Evolutionary conservation across 2,113 vertebrate genomes (phyloP).

Genomic region (Hypomesus transpacificus): DNA sequence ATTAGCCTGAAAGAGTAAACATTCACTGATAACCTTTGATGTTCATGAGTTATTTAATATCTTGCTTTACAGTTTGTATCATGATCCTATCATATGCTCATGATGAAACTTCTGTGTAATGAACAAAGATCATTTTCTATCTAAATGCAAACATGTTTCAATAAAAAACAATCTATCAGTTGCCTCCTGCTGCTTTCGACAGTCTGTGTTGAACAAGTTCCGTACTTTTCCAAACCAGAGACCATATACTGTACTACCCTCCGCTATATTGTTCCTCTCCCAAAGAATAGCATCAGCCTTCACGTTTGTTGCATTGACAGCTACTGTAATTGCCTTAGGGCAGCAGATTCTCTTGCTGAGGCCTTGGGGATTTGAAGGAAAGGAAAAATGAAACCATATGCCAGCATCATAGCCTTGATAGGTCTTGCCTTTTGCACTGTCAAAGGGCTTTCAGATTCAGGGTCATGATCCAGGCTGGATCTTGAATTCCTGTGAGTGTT

Average conservation of each 20-base stretch:
- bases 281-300: constrained; percentile 42
- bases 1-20: constrained; percentile 24
- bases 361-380: constrained; percentile 22
- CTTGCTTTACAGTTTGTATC: constrained; percentile 13
- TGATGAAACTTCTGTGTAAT: too few relatives aligned
- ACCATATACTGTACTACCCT: constrained; percentile 6
- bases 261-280: constrained; percentile 11
- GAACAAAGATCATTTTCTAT: too few relatives aligned
- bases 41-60: constrained; percentile 22
- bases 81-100: not conserved
- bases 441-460: constrained; percentile 36
- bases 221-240: constrained; percentile 4
- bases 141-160: too few relatives aligned
- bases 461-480: constrained; percentile 30
- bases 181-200: not conserved
- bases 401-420: constrained; percentile 31
- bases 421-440: constrained; percentile 26
- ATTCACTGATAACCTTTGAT: constrained; percentile 14
- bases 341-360: constrained; percentile 29
- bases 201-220: not conserved
- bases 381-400: constrained; percentile 26
- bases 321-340: constrained; percentile 51
- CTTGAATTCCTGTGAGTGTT: constrained; percentile 25
- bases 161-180: not conserved
- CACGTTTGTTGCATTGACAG: constrained; percentile 50